These are phyloP conservation scores for Heliconius aoede DNA, from an alignment of 2,888 invertebrate species.

Conservation along the genomic window DNA sequence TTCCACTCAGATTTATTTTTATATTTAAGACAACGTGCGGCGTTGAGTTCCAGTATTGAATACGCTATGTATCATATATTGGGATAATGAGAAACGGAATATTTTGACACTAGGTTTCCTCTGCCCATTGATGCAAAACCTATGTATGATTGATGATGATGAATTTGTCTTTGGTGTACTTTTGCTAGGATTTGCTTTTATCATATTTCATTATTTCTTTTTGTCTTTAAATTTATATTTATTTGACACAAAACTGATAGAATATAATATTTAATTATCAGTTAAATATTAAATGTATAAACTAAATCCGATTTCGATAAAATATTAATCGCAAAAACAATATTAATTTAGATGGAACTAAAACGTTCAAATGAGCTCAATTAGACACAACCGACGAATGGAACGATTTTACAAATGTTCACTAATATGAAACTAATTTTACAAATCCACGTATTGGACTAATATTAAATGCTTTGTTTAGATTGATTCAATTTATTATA, in stretches of 20 bases:
- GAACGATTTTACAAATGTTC: slow-evolving; percentile 58
- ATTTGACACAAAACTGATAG: not conserved
- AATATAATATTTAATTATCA: not conserved
- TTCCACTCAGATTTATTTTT: not conserved
- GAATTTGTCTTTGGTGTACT: slow-evolving; percentile 8
- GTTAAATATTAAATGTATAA: not conserved
- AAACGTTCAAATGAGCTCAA: slow-evolving; percentile 37
- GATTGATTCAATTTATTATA: not conserved
- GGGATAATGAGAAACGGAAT: not conserved
- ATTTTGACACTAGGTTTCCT: not conserved
- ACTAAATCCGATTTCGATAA: not conserved
- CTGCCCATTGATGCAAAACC: not conserved
- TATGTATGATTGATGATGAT: too few species aligned
- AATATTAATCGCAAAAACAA: not conserved
- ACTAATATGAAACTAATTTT: slow-evolving; percentile 68
- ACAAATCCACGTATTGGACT: slow-evolving; percentile 42
- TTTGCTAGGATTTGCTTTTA: not conserved
- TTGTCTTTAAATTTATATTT: not conserved
- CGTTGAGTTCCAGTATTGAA: not conserved
- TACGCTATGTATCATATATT: not conserved
- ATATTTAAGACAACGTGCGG: not conserved
- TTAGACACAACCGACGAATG: slow-evolving; percentile 32
- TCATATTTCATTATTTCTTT: too few species aligned
- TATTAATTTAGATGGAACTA: slow-evolving; percentile 22
- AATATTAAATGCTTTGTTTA: not conserved